Base-by-base conservation (phyloP, 2,113 vertebrate species). In the Dunckerocampus dactyliophorus region DNA sequence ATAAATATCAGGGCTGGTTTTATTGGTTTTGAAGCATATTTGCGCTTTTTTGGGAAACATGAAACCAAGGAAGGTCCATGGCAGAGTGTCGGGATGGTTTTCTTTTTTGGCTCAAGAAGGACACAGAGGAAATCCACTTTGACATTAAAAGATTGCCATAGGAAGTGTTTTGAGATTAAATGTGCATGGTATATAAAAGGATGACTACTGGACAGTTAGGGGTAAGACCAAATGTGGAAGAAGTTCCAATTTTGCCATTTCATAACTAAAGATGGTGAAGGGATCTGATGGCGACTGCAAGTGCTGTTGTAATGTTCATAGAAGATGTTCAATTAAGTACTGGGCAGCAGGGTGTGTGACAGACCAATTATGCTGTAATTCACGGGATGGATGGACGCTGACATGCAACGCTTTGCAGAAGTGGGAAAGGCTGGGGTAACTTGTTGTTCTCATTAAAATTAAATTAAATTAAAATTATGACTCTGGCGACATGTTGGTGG, bases 151-250 rank as follows among this genome's bases (percentile, higher is more conserved):
- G 89, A 86, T 87, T 89, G 90, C 90, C 75, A 87, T 89, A 88
- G 90, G 89, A 91, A 92, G 90, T 91, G 84, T 89, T 91, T 86
- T 89, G 88, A 89, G 89, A 91, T 90, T 88, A 91, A 88, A 90
- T 89, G 85, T 85, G 79, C 76, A 74, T 84, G 84, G 72, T 72
- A 85, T 82, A 80, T 71, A 76, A 57, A 2, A 63, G 73, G 63
- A 62, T 65, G 78, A 34, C 31, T 34, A 34, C 60, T 10, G 53
- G 65, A 62, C 62, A 63, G 67, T 54, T 47, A 45, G 48, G 56
- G 65, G 51, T 62, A 67, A 72, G 77, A 76, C 75, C 76, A 68
- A 69, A 73, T 67, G 67, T 48, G 65, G 59, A 59, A 53, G 63
- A 65, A 47, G 56, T 61, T 24, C 12, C n/a, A 55, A 9, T 42